Percentiles rank a stretch among this genome's conserved stretches.
Evolutionary conservation across 2,797 vertebrate genomes (phyloP).

Genomic region (Loriculus beryllinus): DNA sequence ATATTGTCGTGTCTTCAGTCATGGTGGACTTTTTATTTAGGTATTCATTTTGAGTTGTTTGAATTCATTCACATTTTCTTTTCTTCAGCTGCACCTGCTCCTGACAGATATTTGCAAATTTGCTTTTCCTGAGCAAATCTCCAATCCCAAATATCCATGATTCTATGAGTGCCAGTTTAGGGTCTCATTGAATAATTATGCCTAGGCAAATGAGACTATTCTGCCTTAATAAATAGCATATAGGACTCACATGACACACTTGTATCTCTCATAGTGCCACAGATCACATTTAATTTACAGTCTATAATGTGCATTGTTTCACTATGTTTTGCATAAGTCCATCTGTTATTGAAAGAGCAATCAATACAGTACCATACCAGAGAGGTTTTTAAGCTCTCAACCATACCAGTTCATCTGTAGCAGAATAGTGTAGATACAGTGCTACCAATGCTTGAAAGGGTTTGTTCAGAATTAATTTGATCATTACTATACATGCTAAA

Average conservation of each 20-base stretch:
- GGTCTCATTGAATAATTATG: not conserved
- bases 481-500: rapidly evolving
- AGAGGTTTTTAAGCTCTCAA: not conserved
- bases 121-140: not conserved
- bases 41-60: not conserved
- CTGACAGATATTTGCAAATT: not conserved
- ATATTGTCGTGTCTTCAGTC: not conserved
- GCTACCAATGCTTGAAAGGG: not conserved
- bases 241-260: not conserved
- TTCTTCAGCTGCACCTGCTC: not conserved
- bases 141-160: not conserved
- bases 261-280: not conserved
- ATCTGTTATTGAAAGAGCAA: not conserved
- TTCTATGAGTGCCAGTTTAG: not conserved
- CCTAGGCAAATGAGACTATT: not conserved
- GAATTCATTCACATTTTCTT: not conserved
- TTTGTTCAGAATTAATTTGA: not conserved
- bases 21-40: not conserved
- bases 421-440: no score
- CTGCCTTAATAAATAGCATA: not conserved
- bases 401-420: not conserved
- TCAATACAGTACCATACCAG: not conserved
- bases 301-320: not conserved
- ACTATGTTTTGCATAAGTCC: not conserved
- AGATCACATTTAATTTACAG: not conserved